Conservation (phyloP, 2,888 invertebrate genomes). For the Himalopsyche tibetana region DNA sequence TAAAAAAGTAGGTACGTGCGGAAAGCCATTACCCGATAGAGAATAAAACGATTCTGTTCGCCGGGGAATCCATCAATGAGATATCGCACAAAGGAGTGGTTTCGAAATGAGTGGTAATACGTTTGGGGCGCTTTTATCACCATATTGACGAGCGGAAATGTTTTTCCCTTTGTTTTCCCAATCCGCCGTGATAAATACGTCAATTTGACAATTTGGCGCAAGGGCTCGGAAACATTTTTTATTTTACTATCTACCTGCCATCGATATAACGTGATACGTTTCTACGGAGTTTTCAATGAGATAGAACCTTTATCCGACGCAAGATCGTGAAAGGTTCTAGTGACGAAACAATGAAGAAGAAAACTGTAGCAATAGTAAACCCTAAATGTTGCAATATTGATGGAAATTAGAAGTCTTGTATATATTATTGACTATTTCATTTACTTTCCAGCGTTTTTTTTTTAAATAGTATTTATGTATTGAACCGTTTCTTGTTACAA, state of each 20-base stretch:
- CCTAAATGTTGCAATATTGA: too few relatives aligned
- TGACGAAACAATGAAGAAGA: too few relatives aligned
- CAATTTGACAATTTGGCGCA: slow-evolving; percentile 58
- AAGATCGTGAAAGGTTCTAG: too few relatives aligned
- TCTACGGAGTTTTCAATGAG: too few relatives aligned
- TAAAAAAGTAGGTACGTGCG: slow-evolving; percentile 27
- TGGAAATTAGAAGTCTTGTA: too few relatives aligned
- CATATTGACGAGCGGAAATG: slow-evolving; percentile 45
- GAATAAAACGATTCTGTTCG: slow-evolving; percentile 55
- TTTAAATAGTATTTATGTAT: too few relatives aligned
- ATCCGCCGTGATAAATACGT: slow-evolving; percentile 47
- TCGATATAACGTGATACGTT: too few relatives aligned
- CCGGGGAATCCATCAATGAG: slow-evolving; percentile 55
- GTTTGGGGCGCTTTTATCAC: slow-evolving; percentile 48
- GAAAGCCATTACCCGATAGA: slow-evolving; percentile 55
- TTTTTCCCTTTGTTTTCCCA: slow-evolving; percentile 54
- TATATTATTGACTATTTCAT: too few relatives aligned
- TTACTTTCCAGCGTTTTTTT: too few relatives aligned
- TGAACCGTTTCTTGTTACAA: too few relatives aligned
- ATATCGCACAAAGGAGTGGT: slow-evolving; percentile 62
- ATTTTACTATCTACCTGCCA: slow-evolving; percentile 1
- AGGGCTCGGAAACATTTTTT: slow-evolving; percentile 19
- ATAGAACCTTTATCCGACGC: too few relatives aligned
- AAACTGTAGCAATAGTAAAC: too few relatives aligned
- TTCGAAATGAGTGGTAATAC: slow-evolving; percentile 59